Evolutionary conservation across 2,113 vertebrate species (phyloP).

Genomic region (Trematocara macrostoma): DNA sequence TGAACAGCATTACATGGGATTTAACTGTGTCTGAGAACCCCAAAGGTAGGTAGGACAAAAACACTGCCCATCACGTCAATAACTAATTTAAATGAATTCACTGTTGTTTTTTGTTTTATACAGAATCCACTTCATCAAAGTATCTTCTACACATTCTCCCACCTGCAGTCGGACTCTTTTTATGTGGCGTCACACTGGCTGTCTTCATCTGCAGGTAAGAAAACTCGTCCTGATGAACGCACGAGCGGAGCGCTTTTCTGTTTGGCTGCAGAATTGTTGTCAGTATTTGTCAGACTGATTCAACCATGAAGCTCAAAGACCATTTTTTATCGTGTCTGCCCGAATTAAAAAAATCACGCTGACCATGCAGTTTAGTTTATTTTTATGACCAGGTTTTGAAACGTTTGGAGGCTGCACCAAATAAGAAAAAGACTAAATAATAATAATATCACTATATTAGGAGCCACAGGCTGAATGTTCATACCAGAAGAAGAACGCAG

Average conservation of each 20-base stretch:
- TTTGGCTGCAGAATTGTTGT: background rate
- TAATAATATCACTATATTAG: background rate
- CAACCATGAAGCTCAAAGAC: background rate
- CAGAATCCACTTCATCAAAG: background rate
- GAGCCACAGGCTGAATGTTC: background rate
- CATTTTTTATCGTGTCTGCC: background rate
- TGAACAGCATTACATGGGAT: background rate
- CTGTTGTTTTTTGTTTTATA: background rate
- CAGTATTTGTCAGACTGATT: background rate
- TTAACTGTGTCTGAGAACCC: background rate
- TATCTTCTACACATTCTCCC: background rate
- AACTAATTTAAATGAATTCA: background rate
- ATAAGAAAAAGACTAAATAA: background rate
- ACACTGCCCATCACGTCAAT: background rate
- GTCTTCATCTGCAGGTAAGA: background rate
- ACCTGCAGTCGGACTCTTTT: rapidly evolving
- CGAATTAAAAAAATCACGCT: background rate
- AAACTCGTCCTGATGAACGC: background rate
- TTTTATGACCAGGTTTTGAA: background rate
- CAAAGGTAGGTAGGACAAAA: background rate
- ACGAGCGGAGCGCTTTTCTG: background rate
- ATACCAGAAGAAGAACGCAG: background rate
- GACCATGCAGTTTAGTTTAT: background rate
- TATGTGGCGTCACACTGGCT: background rate
- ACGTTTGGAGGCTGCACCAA: background rate